phyloP scores from a whole-genome alignment of 2,113 vertebrate genomes.

The Murina feae region DNA sequence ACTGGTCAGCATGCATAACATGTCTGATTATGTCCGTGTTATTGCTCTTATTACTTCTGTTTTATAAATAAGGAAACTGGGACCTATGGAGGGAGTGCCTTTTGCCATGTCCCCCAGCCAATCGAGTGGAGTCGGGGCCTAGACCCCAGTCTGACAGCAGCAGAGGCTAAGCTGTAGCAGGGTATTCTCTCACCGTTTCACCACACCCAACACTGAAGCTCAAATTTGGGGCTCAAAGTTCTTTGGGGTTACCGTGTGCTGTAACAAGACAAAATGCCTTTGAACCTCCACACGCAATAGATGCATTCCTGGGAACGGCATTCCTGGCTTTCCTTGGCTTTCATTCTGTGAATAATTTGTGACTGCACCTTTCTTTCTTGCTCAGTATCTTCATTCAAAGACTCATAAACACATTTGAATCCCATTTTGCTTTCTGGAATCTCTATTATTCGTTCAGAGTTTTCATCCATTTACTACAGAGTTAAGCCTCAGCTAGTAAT shows the following conservation, averaged over 20 bases:
- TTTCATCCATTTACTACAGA: neutral
- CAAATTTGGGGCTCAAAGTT: neutral
- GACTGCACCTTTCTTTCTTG: neutral
- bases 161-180: neutral
- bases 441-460: neutral
- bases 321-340: neutral
- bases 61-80: neutral
- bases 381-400: constrained; percentile 35
- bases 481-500: neutral
- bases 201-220: neutral
- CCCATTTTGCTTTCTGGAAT: neutral
- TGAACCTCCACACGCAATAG: neutral
- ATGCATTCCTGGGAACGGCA: neutral
- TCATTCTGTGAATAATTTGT: constrained; percentile 9
- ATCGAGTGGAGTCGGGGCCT: neutral
- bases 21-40: neutral
- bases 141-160: neutral
- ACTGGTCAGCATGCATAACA: neutral
- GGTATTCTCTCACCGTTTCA: neutral
- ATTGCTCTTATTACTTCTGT: neutral
- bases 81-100: neutral
- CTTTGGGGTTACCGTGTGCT: neutral
- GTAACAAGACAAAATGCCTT: constrained; percentile 13
- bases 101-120: neutral
- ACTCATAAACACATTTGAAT: neutral